Percentiles rank a stretch among this genome's conserved stretches.
These are phyloP conservation scores for Callosobruchus maculatus DNA, from an alignment of 2,888 invertebrate genomes.

Conservation along the genomic window DNA sequence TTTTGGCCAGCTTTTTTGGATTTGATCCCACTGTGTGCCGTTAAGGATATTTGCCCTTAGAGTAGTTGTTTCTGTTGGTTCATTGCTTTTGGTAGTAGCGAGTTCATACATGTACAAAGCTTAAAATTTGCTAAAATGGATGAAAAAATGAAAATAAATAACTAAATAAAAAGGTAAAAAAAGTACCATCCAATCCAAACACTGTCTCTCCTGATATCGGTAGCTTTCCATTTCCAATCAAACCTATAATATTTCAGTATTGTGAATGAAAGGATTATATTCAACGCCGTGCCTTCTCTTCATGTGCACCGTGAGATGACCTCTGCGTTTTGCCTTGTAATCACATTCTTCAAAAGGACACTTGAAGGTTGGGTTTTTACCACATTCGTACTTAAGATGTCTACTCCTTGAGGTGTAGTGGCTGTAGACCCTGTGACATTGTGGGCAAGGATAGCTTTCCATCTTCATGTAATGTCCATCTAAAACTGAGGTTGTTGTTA, in stretches of 20 bases:
- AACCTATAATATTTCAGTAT: not conserved
- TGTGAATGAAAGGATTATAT: not conserved
- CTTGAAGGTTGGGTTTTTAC: constrained; percentile 54
- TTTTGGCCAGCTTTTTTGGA: too few species aligned
- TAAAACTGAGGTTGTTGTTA: not conserved
- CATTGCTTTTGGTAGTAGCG: too few species aligned
- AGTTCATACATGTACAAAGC: too few species aligned
- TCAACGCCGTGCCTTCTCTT: not conserved
- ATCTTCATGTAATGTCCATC: not conserved
- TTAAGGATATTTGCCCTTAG: too few species aligned
- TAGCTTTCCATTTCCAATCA: not conserved
- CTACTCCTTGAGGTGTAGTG: constrained; percentile 13
- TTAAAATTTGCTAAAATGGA: too few species aligned
- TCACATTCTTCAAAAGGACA: constrained; percentile 36
- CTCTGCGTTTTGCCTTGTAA: constrained; percentile 2
- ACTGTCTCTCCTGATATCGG: not conserved
- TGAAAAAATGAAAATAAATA: too few species aligned
- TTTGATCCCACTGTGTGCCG: too few species aligned
- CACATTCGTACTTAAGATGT: constrained; percentile 47
- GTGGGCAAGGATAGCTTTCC: constrained; percentile 7
- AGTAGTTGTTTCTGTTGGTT: too few species aligned
- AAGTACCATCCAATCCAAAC: not conserved
- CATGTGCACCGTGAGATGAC: constrained; percentile 2
- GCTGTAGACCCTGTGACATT: constrained; percentile 12
- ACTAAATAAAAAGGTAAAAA: not conserved